Evolutionary conservation across 2,797 vertebrate genomes (phyloP).

Genomic region (Syngnathus rostellatus): DNA sequence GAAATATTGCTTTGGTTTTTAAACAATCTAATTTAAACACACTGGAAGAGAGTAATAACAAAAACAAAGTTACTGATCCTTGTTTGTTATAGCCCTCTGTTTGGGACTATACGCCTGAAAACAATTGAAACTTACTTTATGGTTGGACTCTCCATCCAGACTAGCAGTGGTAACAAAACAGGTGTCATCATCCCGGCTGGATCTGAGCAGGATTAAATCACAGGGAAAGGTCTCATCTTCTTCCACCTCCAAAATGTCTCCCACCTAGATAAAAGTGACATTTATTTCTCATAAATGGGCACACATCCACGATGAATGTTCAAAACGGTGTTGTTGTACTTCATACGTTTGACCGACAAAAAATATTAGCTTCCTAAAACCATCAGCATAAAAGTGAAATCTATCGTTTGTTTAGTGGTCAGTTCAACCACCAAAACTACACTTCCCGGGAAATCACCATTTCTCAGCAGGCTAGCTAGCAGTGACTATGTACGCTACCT

Average conservation of each 20-base stretch:
- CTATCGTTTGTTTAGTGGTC: constrained; percentile 16
- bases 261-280: constrained; percentile 71
- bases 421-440: constrained; percentile 7
- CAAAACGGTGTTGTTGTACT: background rate
- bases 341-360: background rate
- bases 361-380: background rate
- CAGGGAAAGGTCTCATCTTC: constrained; percentile 96
- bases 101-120: background rate
- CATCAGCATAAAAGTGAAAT: background rate
- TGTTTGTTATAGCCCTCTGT: background rate
- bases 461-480: constrained; percentile 10
- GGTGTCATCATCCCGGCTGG: constrained; percentile 77
- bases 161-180: constrained; percentile 96
- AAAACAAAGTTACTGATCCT: background rate
- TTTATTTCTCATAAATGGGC: background rate
- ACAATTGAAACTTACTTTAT: constrained; percentile 74
- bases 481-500: constrained; percentile 68
- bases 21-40: background rate
- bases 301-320: background rate
- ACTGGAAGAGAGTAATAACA: background rate
- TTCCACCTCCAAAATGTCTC: constrained; percentile 87
- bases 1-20: background rate
- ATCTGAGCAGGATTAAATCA: constrained; percentile 90
- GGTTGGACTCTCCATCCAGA: constrained; percentile 96
- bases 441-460: constrained; percentile 18